Evolutionary conservation across 2,888 invertebrate genomes (phyloP).

Genomic region (Eupithecia subfuscata): DNA sequence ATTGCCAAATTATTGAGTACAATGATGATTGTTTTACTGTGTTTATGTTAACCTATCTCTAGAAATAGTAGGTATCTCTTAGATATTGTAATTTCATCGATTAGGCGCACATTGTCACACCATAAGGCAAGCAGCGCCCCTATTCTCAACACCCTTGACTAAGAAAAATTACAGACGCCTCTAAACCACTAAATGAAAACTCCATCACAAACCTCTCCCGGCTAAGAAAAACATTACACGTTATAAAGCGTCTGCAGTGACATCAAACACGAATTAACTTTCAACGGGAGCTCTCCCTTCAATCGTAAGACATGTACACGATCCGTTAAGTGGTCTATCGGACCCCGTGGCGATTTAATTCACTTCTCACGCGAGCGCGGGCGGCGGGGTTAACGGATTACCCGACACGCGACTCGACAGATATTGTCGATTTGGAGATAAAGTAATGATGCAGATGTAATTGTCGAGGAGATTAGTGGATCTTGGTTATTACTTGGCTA

Average conservation of each 20-base stretch:
- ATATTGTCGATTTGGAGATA: conserved; percentile 78
- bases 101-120: background rate
- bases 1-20: background rate
- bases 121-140: background rate
- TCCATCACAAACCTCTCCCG: background rate
- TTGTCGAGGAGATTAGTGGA: conserved; percentile 37
- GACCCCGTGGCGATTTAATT: conserved; percentile 76
- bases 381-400: conserved; percentile 75
- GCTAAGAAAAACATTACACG: conserved; percentile 64
- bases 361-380: conserved; percentile 79
- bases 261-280: conserved; percentile 82
- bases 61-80: background rate
- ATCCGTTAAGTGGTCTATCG: conserved; percentile 77
- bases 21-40: background rate
- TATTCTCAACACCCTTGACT: background rate
- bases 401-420: conserved; percentile 77
- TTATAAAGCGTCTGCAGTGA: conserved; percentile 76
- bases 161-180: background rate
- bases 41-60: no score
- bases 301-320: conserved; percentile 76
- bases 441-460: conserved; percentile 73
- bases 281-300: conserved; percentile 71
- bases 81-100: background rate
- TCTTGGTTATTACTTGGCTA: conserved; percentile 25
- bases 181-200: conserved; percentile 6